Evolutionary conservation across 1,140 invertebrate genomes (phyloP), one percentile per base, ranked within the genome.

Genomic region (Scylla paramamosain): DNA sequence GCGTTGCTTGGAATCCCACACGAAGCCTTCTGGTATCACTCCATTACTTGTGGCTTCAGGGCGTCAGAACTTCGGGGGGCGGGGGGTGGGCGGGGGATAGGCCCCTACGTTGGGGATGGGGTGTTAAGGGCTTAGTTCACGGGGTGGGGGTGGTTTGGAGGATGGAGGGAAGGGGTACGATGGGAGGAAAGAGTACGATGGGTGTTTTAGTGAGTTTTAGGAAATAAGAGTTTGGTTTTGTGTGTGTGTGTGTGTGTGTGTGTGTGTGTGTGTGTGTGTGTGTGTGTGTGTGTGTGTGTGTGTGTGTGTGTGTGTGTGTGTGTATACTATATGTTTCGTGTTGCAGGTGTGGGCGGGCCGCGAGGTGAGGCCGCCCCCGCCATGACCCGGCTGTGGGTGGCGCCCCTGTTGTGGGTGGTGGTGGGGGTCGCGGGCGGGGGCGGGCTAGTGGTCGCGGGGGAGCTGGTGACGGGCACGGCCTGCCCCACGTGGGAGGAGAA

Each of bases 401-500:
- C 28, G 20, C 20, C 92, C 67, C n/a, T 28, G 12, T 29, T 67
- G 46, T 46, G 91, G 32, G n/a, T 92, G 90, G 48, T 48, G 90
- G 90, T 86, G 82, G 91, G 82, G 94, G 67, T 46, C 28, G 87
- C 88, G 31, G 46, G 28, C 52, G 93, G 83, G 2, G 29, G 45
- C 20, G 29, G 88, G 59, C 31, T 12, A 16, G 59, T 10, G 16
- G 77, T 25, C n/a, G 91, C 20, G 28, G 52, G 83, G 82, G 91
- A 92, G 91, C 31, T 67, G 91, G 84, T 94, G 25, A 91, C 95
- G 39, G 48, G 87, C 52, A 93, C 95, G 28, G 97, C 97, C 94
- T 98, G 98, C 96, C 98, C 98, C 77, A 97, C 97, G 96, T 97
- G 98, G 96, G 97, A 98, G 95, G 98, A 98, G 96, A 98, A 98